Base-by-base conservation (phyloP, 1,140 invertebrate genomes). In the Pentalonia nigronervosa region DNA sequence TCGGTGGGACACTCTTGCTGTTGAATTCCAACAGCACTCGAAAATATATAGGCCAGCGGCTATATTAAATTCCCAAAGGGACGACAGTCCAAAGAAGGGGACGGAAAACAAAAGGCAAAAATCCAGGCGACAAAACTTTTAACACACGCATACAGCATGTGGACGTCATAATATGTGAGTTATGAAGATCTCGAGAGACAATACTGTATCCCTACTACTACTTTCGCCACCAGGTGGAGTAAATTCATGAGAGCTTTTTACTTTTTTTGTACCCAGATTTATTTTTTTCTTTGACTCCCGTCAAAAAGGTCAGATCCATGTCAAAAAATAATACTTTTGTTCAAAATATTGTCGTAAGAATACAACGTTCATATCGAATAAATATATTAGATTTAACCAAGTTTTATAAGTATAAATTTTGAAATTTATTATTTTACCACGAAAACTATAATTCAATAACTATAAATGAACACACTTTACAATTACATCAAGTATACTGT, bases 141-240 rank as follows among this genome's bases (percentile, higher is more conserved):
- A 90, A 90, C 89, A 90, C 89, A 67, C 89, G 89, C 48, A 56
- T 56, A 67, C 25, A 34, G 23, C 89, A 60, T 67, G 36, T 67
- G 89, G 89, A 90, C 89, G 89, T 90, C 89, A 90, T 90, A 90
- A 90, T 90, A 90, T 90, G 89, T 90, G 89, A 90, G 89, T 90
- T 90, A 90, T 90, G 53, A 90, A 90, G 89, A 90, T 67, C 89
- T 90, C 89, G 36, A 90, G 89, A 90, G 89, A 90, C 89, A 67
- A 90, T 67, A 90, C 56, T 89, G 34, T 17, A 89, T 56, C 34
- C 23, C 87, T 88, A 88, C 87, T 21, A 36, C 34, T 21, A 36
- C 34, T 34, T 23, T 53, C 9, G 1, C 1, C 88, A 89, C 21
- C 86, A 76, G 86, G 36, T 48, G 86, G 86, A 88, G 45, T 88